A percentile compares a stretch with the other conserved stretches of the same genome.
Evolutionary conservation across 2,888 invertebrate genomes (phyloP).

Genomic region (Zeuzera pyrina): DNA sequence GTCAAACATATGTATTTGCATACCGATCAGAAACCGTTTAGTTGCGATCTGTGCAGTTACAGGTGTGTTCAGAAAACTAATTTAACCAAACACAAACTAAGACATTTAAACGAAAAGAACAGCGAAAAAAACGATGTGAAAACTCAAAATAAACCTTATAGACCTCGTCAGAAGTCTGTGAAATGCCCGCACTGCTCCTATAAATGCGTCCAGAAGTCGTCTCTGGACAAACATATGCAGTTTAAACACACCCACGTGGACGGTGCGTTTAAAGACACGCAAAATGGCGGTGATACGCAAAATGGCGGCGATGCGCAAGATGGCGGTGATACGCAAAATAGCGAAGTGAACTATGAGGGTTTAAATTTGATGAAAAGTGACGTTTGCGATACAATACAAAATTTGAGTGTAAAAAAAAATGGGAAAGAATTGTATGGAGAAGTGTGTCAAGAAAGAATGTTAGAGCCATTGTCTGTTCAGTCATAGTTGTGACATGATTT

Average conservation of each 20-base stretch:
- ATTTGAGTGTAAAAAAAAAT: slow-evolving; percentile 44
- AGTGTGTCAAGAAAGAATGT: slow-evolving; percentile 12
- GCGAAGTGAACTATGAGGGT: slow-evolving; percentile 14
- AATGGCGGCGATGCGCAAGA: no score
- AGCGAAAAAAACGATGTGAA: slow-evolving; percentile 41
- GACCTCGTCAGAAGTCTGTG: slow-evolving; percentile 55
- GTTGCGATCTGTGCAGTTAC: slow-evolving; percentile 62
- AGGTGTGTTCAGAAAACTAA: slow-evolving; percentile 66
- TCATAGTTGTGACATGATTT: slow-evolving; percentile 26
- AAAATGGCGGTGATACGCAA: no score
- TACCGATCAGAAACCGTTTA: slow-evolving; percentile 64
- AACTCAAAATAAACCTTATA: slow-evolving; percentile 45
- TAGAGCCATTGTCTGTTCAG: slow-evolving; percentile 20
- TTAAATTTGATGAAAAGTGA: slow-evolving; percentile 22
- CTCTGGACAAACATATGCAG: slow-evolving; percentile 60
- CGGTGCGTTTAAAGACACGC: slow-evolving; percentile 11
- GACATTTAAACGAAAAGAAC: slow-evolving; percentile 55
- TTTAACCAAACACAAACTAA: slow-evolving; percentile 59
- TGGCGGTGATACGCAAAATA: no score
- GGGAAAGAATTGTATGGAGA: slow-evolving; percentile 6
- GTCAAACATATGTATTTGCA: slow-evolving; percentile 69
- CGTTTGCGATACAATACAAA: slow-evolving; percentile 25
- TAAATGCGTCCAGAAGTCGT: slow-evolving; percentile 58
- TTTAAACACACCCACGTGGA: slow-evolving; percentile 44
- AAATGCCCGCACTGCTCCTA: slow-evolving; percentile 57